Conservation (phyloP, 2,797 vertebrate genomes). For the Avahi laniger region DNA sequence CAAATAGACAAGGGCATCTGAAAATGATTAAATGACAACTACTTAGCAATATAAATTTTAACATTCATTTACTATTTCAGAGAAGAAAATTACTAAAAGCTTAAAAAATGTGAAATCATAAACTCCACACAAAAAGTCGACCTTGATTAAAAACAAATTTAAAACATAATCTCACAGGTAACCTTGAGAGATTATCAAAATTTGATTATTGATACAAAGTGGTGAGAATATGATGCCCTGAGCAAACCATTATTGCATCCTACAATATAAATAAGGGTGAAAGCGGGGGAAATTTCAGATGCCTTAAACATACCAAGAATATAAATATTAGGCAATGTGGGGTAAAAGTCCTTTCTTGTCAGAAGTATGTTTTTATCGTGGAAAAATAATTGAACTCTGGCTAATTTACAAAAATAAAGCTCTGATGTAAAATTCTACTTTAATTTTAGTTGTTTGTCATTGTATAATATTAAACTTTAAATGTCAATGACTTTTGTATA, state of each 20-base stretch:
- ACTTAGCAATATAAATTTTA: not conserved
- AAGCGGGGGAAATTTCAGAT: not conserved
- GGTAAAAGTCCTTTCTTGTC: not conserved
- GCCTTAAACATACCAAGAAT: not conserved
- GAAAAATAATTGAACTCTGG: not conserved
- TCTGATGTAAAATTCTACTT: not conserved
- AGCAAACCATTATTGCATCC: not conserved
- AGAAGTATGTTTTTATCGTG: not conserved
- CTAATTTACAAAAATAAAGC: not conserved
- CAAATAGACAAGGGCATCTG: not conserved
- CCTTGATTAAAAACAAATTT: not conserved
- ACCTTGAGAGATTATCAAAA: not conserved
- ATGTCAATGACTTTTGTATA: not conserved
- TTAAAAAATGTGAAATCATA: not conserved
- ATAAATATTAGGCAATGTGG: not conserved
- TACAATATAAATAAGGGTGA: not conserved
- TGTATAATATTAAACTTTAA: constrained; percentile 1
- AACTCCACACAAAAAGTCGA: not conserved
- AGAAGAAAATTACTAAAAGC: not conserved
- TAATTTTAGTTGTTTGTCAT: not conserved
- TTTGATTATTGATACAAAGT: not conserved
- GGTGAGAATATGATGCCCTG: not conserved
- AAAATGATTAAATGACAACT: not conserved
- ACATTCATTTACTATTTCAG: not conserved
- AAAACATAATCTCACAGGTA: not conserved